Conservation (phyloP, 53 echinoderm and acorn worm genomes). For the Mesocentrotus franciscanus region DNA sequence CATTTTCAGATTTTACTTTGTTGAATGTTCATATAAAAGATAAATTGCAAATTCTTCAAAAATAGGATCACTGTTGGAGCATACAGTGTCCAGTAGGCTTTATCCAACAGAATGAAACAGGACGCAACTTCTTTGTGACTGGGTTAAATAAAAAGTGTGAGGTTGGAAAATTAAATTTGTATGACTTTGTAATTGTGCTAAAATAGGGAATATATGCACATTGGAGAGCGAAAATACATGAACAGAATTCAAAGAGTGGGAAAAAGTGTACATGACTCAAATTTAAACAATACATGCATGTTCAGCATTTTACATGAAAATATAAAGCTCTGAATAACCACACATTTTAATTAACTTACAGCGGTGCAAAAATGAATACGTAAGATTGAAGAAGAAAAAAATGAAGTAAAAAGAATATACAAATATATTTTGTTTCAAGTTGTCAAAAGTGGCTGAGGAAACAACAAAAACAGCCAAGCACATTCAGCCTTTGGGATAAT, state of each 20-base stretch:
- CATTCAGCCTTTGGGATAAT: constrained; percentile 34
- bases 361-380: background rate
- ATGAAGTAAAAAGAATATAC: background rate
- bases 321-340: background rate
- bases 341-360: background rate
- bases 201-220: background rate
- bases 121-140: background rate
- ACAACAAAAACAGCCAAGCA: background rate
- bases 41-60: too few species aligned
- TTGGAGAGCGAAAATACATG: background rate
- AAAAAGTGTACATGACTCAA: background rate
- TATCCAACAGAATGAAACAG: background rate
- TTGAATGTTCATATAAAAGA: too few species aligned
- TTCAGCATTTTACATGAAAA: background rate
- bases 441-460: background rate
- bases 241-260: background rate
- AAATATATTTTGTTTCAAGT: background rate
- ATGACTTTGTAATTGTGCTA: background rate
- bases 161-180: background rate
- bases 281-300: background rate
- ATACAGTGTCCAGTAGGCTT: background rate
- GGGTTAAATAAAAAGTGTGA: background rate
- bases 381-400: background rate
- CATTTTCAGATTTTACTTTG: too few species aligned
- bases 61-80: too few species aligned